A percentile compares a stretch with the other conserved stretches of the same genome.
These are phyloP conservation scores for Eristalinus aeneus DNA, from an alignment of 2,888 invertebrate species.

Conservation along the genomic window DNA sequence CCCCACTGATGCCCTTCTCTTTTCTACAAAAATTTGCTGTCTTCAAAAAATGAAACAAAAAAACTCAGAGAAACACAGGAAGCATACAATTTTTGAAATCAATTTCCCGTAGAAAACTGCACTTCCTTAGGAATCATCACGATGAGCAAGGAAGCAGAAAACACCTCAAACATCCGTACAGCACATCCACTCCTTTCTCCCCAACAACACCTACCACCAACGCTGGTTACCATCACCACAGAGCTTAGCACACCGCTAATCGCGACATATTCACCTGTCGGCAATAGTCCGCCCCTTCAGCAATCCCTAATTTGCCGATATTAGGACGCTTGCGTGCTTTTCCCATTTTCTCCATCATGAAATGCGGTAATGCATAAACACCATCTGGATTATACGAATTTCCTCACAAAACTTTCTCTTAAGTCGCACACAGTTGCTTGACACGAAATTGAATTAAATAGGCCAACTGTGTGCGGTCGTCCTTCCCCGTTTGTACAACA, in stretches of 20 bases:
- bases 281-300: background rate
- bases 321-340: background rate
- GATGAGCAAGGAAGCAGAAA: too few relatives aligned
- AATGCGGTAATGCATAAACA: background rate
- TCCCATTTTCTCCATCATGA: background rate
- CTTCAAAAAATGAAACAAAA: too few relatives aligned
- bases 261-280: background rate
- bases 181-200: too few relatives aligned
- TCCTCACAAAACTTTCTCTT: background rate
- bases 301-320: background rate
- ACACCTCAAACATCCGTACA: too few relatives aligned
- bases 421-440: too few relatives aligned
- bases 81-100: too few relatives aligned
- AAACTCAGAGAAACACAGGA: too few relatives aligned
- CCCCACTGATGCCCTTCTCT: too few relatives aligned
- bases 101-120: too few relatives aligned
- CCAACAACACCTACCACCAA: too few relatives aligned
- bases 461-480: background rate
- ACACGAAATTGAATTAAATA: background rate
- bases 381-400: background rate
- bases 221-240: background rate
- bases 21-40: too few relatives aligned
- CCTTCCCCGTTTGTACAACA: background rate
- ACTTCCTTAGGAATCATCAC: too few relatives aligned
- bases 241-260: background rate